Evolutionary conservation across 2,888 invertebrate species (phyloP), one percentile per base, ranked within the genome.

Genomic region (Neoscelio sp.): DNA sequence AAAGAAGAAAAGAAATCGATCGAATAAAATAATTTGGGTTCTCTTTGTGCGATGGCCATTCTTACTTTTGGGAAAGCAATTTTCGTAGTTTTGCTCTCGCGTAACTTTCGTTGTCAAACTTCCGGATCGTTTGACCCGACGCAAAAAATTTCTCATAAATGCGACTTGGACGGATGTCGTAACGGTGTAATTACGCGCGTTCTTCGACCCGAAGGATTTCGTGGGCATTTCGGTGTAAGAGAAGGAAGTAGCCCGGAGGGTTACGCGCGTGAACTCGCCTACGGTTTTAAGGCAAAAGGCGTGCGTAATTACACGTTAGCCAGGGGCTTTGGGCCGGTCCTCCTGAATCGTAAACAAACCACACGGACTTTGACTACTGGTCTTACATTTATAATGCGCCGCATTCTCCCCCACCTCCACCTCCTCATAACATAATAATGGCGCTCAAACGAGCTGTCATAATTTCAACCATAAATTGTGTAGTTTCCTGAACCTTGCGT

Each of bases 301-400:
- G 83, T 81, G 83, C 82, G 86, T 90, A 90, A 90, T 90, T 90
- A 90, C 90, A 90, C 88, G 88, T 90, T 90, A 90, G 90, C 89
- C 85, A 67, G 73, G 56, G 80, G 74, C 83, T 81, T 73, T 68
- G 80, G 81, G 74, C 60, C 73, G 78, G 65, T 76, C 83, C 82
- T 83, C 83, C 84, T 78, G 85, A 88, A 88, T 85, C 87, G 88
- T 90, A 89, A 90, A 90, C 87, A 89, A 86, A 87, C 87, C 86
- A 85, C 83, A 79, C 78, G 70, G 80, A 86, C 83, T 83, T 75
- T 83, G 67, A 87, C 90, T 90, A 90, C 90, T 83, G 89, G 90
- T 90, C 87, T 90, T 90, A 85, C 86, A 82, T 83, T 83, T 87
- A 88, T 90, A 90, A 89, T 89, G 82, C 83, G 83, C 82, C 80